Conservation (phyloP, 1,140 invertebrate genomes). For the Magallana gigas region DNA sequence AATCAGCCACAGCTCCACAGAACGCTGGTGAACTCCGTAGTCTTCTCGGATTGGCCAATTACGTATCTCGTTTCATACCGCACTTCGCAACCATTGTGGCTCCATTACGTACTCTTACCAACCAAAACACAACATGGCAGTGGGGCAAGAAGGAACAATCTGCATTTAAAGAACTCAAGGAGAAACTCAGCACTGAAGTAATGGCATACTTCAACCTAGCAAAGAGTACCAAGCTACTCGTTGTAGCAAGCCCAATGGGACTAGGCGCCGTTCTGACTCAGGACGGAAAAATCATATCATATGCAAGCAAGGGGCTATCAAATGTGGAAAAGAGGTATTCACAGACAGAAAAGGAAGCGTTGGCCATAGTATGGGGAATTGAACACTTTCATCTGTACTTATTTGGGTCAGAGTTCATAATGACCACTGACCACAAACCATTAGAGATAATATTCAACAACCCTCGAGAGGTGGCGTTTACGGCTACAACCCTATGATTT, state of each 20-base stretch:
- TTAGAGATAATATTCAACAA: constrained; percentile 47
- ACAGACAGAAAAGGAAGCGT: constrained; percentile 77
- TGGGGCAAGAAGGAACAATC: background rate
- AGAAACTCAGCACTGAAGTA: no score
- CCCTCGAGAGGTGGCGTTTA: constrained; percentile 36
- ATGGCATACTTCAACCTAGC: no score
- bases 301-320: constrained; percentile 53
- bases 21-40: background rate
- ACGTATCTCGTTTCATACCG: constrained; percentile 52
- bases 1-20: no score
- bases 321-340: constrained; percentile 68
- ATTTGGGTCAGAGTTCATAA: constrained; percentile 35
- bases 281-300: constrained; percentile 58
- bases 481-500: no score
- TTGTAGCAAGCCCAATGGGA: constrained; percentile 22
- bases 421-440: constrained; percentile 39
- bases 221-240: no score
- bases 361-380: constrained; percentile 64
- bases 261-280: constrained; percentile 41
- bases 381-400: constrained; percentile 50
- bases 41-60: constrained; percentile 45
- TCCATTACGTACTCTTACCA: constrained; percentile 46
- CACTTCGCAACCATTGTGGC: constrained; percentile 43
- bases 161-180: no score
- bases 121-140: constrained; percentile 30